A percentile compares a stretch with the other conserved stretches of the same genome.
Evolutionary conservation across 2,888 invertebrate genomes (phyloP).

Genomic region (Drosophila nr. perissopoda): DNA sequence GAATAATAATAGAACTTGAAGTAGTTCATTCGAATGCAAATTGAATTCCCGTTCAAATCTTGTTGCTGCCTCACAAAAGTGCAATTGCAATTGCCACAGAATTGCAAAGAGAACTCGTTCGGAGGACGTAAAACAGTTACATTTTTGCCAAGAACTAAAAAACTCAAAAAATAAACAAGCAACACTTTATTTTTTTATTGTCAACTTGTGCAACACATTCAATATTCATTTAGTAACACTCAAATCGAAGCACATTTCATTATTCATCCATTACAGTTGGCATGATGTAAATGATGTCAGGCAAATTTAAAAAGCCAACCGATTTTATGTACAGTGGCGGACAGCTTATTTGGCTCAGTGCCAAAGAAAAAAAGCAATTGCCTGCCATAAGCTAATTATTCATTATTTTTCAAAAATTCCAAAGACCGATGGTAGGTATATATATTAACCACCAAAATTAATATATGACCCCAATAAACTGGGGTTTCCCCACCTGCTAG

Average conservation of each 20-base stretch:
- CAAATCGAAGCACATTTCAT: background rate
- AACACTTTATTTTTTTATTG: background rate
- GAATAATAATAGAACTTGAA: background rate
- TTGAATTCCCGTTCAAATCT: background rate
- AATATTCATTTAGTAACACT: background rate
- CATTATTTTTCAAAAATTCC: too few species aligned
- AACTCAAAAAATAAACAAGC: background rate
- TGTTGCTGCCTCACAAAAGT: background rate
- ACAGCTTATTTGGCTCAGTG: too few species aligned
- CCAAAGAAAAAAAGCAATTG: too few species aligned
- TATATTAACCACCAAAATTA: too few species aligned
- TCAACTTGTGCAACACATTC: background rate
- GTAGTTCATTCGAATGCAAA: slow-evolving; percentile 4
- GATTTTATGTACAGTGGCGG: too few species aligned
- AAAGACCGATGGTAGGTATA: too few species aligned
- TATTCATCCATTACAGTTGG: background rate
- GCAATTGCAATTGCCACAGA: background rate
- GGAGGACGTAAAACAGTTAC: background rate
- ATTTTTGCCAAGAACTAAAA: background rate
- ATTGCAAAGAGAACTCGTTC: slow-evolving; percentile 1
- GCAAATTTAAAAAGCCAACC: too few species aligned
- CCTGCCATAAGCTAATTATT: too few species aligned
- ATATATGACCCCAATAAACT: too few species aligned
- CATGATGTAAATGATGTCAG: too few species aligned
- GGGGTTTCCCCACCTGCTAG: too few species aligned